A percentile compares a stretch with the other conserved stretches of the same genome.
These are phyloP conservation scores for Rhincodon typus DNA, from an alignment of 2,797 vertebrate genomes.

Conservation along the genomic window DNA sequence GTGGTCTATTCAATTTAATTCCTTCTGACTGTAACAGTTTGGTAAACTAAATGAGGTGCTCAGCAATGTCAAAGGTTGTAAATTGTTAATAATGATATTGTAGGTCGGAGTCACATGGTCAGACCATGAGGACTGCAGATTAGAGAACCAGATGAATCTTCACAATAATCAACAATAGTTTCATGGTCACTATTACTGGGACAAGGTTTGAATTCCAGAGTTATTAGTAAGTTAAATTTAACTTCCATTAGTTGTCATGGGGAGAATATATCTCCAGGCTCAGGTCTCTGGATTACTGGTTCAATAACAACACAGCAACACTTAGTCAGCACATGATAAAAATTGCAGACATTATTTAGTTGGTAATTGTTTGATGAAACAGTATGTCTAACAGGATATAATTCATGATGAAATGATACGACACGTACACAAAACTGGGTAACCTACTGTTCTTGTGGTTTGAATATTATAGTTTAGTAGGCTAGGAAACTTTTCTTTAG, in stretches of 20 bases:
- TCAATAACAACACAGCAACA: neutral
- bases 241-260: neutral
- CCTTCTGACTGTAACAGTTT: neutral
- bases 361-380: slow-evolving; percentile 47
- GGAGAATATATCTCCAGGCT: neutral
- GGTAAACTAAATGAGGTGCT: too few species aligned
- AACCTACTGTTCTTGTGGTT: slow-evolving; percentile 48
- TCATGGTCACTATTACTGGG: neutral
- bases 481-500: slow-evolving; percentile 42
- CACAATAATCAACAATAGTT: neutral
- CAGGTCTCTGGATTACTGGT: neutral
- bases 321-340: slow-evolving; percentile 41
- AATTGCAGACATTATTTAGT: slow-evolving; percentile 42
- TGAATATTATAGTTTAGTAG: slow-evolving; percentile 43
- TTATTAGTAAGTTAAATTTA: neutral
- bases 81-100: neutral
- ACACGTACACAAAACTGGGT: slow-evolving; percentile 47
- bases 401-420: slow-evolving; percentile 42
- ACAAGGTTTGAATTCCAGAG: neutral
- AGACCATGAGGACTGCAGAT: too few species aligned
- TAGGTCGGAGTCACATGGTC: neutral
- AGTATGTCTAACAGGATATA: slow-evolving; percentile 43
- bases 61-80: neutral
- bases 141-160: neutral
- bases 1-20: neutral